Conservation (phyloP, 2,888 invertebrate genomes). For the Matsumyia berberina region DNA sequence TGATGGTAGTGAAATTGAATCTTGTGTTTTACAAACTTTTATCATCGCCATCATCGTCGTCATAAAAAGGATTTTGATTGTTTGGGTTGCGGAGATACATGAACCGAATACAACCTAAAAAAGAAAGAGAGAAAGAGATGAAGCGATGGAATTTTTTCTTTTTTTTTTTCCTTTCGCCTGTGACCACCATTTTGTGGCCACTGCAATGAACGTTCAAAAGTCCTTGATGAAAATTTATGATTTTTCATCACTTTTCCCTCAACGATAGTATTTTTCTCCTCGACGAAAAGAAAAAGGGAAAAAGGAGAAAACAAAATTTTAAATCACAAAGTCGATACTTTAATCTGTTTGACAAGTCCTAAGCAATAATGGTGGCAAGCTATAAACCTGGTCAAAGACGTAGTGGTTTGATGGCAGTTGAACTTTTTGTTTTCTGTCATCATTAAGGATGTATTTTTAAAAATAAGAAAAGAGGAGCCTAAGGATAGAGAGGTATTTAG, state of each 20-base stretch:
- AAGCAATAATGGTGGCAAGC: constrained; percentile 35
- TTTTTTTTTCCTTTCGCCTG: constrained; percentile 24
- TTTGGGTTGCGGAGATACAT: constrained; percentile 49
- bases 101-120: not conserved
- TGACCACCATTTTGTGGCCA: constrained; percentile 69
- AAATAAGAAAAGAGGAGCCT: too few species aligned
- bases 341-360: constrained; percentile 35
- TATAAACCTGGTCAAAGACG: constrained; percentile 13
- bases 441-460: too few species aligned
- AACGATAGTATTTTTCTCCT: constrained; percentile 13
- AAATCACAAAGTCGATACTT: constrained; percentile 35
- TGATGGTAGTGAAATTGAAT: constrained; percentile 68
- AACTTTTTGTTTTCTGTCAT: not conserved
- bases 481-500: too few species aligned
- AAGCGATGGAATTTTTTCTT: constrained; percentile 13
- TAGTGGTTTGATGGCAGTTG: not conserved
- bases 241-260: constrained; percentile 66
- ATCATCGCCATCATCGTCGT: constrained; percentile 68
- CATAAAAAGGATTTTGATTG: constrained; percentile 75
- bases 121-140: not conserved
- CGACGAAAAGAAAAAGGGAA: not conserved
- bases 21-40: constrained; percentile 76
- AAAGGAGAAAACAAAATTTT: not conserved
- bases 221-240: constrained; percentile 69
- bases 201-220: constrained; percentile 52